A percentile compares a stretch with the other conserved stretches of the same genome.
Conservation (phyloP, 2,113 vertebrate species). For the Falco punctatus region DNA sequence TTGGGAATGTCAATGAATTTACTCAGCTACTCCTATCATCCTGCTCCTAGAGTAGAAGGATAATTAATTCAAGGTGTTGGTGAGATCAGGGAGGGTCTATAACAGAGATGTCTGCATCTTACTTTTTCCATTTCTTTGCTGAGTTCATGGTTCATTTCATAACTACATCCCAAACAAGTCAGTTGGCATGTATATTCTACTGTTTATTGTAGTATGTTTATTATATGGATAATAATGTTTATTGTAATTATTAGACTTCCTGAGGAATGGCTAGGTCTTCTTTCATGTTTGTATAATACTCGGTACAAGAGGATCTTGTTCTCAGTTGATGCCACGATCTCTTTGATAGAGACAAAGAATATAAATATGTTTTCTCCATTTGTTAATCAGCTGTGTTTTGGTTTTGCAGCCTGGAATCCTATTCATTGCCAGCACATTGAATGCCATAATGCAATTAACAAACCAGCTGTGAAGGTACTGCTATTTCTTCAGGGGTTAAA, state of each 20-base stretch:
- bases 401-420: conserved; percentile 94
- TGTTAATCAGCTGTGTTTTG: conserved; percentile 63
- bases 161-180: not conserved
- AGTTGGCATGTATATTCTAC: not conserved
- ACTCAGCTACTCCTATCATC: not conserved
- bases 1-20: not conserved
- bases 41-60: not conserved
- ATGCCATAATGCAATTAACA: conserved; percentile 98
- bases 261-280: not conserved
- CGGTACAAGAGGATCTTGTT: not conserved
- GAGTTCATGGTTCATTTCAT: not conserved
- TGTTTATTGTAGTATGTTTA: too few species aligned
- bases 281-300: not conserved
- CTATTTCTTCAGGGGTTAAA: not conserved
- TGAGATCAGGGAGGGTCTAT: not conserved
- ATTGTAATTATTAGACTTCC: not conserved
- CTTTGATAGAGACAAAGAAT: not conserved
- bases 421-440: conserved; percentile 99
- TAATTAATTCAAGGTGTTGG: not conserved
- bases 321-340: accelerated
- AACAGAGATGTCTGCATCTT: not conserved
- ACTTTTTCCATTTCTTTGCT: not conserved
- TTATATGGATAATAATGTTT: not conserved
- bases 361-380: not conserved
- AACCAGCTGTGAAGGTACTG: conserved; percentile 98